Conservation (phyloP, 2,113 vertebrate genomes). For the Antigone vipio region DNA sequence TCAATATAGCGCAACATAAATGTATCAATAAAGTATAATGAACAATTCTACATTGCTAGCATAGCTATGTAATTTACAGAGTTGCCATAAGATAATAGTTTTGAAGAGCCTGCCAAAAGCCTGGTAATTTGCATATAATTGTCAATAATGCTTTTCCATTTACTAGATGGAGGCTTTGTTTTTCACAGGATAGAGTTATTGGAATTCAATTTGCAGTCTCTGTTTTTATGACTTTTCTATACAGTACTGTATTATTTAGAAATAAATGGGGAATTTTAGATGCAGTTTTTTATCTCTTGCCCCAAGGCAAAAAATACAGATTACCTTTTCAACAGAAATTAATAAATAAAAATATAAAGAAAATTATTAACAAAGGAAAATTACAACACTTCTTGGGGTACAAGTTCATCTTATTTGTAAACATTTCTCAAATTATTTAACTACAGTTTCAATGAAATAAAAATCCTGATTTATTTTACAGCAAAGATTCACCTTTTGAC, state of each 20-base stretch:
- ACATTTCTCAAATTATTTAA: not conserved
- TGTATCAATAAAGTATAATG: conserved; percentile 60
- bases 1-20: not conserved
- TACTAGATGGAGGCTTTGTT: conserved; percentile 57
- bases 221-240: conserved; percentile 60
- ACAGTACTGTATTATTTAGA: conserved; percentile 49
- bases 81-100: conserved; percentile 62
- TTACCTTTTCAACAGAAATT: not conserved
- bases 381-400: not conserved
- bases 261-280: conserved; percentile 47
- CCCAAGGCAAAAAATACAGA: not conserved
- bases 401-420: not conserved
- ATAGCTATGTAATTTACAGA: conserved; percentile 59
- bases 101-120: conserved; percentile 59
- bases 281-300: not conserved
- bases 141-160: conserved; percentile 63
- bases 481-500: not conserved
- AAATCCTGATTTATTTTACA: not conserved
- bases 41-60: conserved; percentile 49
- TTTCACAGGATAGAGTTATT: conserved; percentile 57
- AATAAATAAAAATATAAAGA: conserved; percentile 1
- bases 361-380: not conserved
- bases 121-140: conserved; percentile 66
- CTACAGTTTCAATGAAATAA: not conserved
- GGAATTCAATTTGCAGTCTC: conserved; percentile 64